Evolutionary conservation across 2,888 invertebrate species (phyloP).

Genomic region (Xestia c-nigrum): DNA sequence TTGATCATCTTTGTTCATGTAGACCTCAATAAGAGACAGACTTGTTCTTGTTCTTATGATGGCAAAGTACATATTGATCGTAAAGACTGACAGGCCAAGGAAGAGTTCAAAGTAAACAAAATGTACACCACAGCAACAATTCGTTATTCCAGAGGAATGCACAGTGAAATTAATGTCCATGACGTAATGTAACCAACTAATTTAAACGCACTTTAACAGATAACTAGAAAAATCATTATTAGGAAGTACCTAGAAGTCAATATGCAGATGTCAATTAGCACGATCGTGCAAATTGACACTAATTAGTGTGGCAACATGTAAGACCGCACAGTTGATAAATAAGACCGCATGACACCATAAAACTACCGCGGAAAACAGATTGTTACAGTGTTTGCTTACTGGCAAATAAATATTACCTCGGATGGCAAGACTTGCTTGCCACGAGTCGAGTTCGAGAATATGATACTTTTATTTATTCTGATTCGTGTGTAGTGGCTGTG

Average conservation of each 20-base stretch:
- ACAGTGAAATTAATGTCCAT: background rate
- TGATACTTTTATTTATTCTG: constrained; percentile 19
- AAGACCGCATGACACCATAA: constrained; percentile 5
- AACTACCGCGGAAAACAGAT: constrained; percentile 22
- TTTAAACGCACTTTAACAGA: background rate
- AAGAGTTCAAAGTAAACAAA: background rate
- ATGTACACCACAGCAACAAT: background rate
- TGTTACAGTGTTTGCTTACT: constrained; percentile 22
- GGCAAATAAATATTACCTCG: constrained; percentile 10
- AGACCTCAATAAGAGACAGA: background rate
- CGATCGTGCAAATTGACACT: constrained; percentile 31
- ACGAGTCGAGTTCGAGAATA: background rate
- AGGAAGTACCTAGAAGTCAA: constrained; percentile 1
- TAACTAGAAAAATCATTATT: background rate
- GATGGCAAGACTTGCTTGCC: constrained; percentile 12
- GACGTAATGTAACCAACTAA: background rate
- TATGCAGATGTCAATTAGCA: constrained; percentile 10
- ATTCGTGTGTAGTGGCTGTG: constrained; percentile 2
- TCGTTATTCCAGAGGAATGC: background rate
- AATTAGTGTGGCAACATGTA: constrained; percentile 19
- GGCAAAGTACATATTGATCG: background rate
- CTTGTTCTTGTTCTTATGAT: background rate
- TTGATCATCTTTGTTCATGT: background rate
- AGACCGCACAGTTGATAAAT: constrained; percentile 5
- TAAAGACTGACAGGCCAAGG: background rate